phyloP scores from a whole-genome alignment of 2,888 invertebrate species.

The Patella ulyssiponensis region DNA sequence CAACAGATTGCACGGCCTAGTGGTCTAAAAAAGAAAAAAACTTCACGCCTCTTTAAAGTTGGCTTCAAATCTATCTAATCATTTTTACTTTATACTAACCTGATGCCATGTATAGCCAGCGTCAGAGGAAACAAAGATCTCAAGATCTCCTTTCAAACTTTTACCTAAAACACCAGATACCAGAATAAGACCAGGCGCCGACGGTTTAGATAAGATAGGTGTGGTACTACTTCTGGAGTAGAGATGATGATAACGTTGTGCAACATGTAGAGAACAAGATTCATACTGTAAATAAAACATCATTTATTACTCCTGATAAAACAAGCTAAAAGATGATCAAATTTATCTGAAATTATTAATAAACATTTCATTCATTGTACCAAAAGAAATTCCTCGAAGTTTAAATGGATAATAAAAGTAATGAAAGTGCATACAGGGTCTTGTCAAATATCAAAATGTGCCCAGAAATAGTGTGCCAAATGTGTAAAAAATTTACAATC shows the following conservation, averaged over 20 bases:
- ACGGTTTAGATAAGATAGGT: slow-evolving; percentile 87
- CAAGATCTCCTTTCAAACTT: slow-evolving; percentile 46
- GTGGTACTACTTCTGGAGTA: slow-evolving; percentile 86
- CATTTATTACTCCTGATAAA: slow-evolving; percentile 3
- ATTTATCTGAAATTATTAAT: too few relatives aligned
- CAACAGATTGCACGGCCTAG: too few relatives aligned
- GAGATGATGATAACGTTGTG: slow-evolving; percentile 88
- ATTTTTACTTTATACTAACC: slow-evolving; percentile 70
- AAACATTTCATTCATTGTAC: too few relatives aligned
- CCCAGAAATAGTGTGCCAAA: too few relatives aligned
- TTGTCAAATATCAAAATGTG: too few relatives aligned
- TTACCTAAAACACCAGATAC: slow-evolving; percentile 81
- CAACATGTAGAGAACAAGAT: slow-evolving; percentile 86
- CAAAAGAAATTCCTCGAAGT: too few relatives aligned
- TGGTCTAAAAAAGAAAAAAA: too few relatives aligned
- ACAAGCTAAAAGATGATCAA: background rate
- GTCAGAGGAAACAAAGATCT: slow-evolving; percentile 84
- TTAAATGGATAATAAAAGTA: too few relatives aligned
- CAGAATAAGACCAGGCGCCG: slow-evolving; percentile 90
- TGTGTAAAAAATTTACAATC: too few relatives aligned
- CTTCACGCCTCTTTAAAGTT: too few relatives aligned
- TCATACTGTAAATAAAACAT: slow-evolving; percentile 45
- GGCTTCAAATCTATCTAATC: too few relatives aligned
- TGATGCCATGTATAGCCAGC: slow-evolving; percentile 88
- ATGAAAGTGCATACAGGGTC: too few relatives aligned